A percentile compares a stretch with the other conserved stretches of the same genome.
phyloP scores from a whole-genome alignment of 2,797 vertebrate species.

The Lacerta viridis region DNA sequence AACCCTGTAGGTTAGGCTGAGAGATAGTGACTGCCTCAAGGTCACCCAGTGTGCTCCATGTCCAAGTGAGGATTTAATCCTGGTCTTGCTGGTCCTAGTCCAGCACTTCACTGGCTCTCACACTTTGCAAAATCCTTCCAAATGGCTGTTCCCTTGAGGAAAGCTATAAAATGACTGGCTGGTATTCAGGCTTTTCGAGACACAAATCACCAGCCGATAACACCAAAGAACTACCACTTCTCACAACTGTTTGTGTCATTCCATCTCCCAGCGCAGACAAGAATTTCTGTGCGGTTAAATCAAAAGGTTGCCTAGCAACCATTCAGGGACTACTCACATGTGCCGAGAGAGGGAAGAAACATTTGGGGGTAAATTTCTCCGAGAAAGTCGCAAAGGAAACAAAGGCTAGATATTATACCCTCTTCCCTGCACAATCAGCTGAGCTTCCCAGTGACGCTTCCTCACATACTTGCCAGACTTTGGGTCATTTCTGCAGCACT shows the following conservation, averaged over 20 bases:
- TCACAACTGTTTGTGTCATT: constrained; percentile 26
- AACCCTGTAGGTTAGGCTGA: too few species aligned
- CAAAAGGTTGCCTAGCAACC: constrained; percentile 25
- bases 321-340: constrained; percentile 5
- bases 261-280: constrained; percentile 16
- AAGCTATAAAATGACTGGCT: not conserved
- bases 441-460: not conserved
- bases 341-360: constrained; percentile 1
- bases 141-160: not conserved
- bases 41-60: too few species aligned
- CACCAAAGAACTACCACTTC: not conserved
- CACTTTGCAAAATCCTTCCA: not conserved
- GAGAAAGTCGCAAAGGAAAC: not conserved
- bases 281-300: constrained; percentile 19
- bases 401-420: not conserved
- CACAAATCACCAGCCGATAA: not conserved
- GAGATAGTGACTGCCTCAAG: too few species aligned
- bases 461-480: not conserved
- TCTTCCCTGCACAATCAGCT: not conserved
- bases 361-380: not conserved
- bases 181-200: constrained; percentile 1
- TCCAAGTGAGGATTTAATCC: too few species aligned
- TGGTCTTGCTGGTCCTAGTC: not conserved
- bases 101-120: not conserved
- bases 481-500: constrained; percentile 2